These are phyloP conservation scores for Agrotis exclamationis DNA, from an alignment of 2,888 invertebrate genomes.

Conservation along the genomic window DNA sequence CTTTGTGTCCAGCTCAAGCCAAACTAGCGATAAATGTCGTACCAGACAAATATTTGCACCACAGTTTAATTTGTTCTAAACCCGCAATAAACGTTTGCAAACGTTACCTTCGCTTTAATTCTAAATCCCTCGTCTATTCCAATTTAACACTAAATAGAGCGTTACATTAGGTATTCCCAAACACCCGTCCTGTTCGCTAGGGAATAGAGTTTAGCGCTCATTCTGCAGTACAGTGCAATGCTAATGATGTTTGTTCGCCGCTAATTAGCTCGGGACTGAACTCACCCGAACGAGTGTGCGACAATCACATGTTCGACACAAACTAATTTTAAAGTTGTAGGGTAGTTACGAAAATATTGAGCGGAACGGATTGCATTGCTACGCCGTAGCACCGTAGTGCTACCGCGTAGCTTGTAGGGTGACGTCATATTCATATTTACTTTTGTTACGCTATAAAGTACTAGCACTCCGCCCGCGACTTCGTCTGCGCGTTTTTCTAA, in stretches of 20 bases:
- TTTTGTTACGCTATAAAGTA: too few species aligned
- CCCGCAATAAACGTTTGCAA: conserved; percentile 16
- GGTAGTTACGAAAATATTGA: conserved; percentile 19
- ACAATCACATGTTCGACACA: conserved; percentile 73
- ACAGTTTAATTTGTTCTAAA: conserved; percentile 14
- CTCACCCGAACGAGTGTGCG: conserved; percentile 65
- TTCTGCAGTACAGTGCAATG: conserved; percentile 49
- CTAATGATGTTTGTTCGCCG: conserved; percentile 64
- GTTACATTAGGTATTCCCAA: conserved; percentile 51
- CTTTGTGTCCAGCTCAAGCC: not conserved
- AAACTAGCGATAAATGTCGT: not conserved
- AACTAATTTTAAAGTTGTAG: conserved; percentile 70
- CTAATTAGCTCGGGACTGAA: conserved; percentile 60
- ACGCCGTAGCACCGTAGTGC: conserved; percentile 11
- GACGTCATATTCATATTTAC: conserved; percentile 19
- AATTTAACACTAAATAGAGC: conserved; percentile 44
- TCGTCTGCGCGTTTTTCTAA: too few species aligned
- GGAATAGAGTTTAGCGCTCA: conserved; percentile 47
- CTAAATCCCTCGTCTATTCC: conserved; percentile 12
- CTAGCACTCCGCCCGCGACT: too few species aligned
- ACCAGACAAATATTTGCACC: too few species aligned
- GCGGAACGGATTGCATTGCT: not conserved
- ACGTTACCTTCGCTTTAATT: conserved; percentile 29
- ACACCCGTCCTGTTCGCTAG: conserved; percentile 28
- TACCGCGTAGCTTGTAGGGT: conserved; percentile 18